Evolutionary conservation across 2,888 invertebrate genomes (phyloP), one percentile per base, ranked within the genome.

Genomic region (Lomographa bimaculata): DNA sequence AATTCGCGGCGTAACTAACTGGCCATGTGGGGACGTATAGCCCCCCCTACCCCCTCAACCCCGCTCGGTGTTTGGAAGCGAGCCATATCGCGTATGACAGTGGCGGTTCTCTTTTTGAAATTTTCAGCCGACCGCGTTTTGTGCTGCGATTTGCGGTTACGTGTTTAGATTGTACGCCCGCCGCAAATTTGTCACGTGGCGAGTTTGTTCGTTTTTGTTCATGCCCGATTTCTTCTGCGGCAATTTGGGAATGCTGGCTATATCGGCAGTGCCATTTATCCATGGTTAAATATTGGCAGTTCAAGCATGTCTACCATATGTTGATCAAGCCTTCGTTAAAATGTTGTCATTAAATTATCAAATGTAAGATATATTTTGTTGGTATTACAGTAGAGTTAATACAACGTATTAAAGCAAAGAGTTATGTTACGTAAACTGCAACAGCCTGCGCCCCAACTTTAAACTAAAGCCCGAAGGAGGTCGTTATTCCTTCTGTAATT

Each of bases 1-100:
- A 89, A 89, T 89, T 89, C 89, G 89, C 87, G 87, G 89, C 89
- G 89, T 89, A 90, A 89, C 89, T 89, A 89, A 90, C 89, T 87
- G 86, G 80, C 85, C 86, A 78, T 85, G 82, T 81, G 86, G 85
- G 85, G 84, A 71, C 75, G 62, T 50, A 44, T 30, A 16, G 43
- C 51, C 11, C 32, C 47, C 65, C 64, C 63, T 57, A 28, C 47
- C 40, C 3, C 19, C n/a, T 32, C 29, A 3, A 47, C 46, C 59
- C 65, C 57, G 50, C 54, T 60, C 60, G 50, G 43, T 56, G 44
- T 56, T 84, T 86, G 86, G 86, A 85, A 77, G 72, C 80, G 71
- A 74, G 87, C 87, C 86, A 86, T 85, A 86, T 84, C 85, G 74
- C 56, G 43, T 82, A 80, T 86, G 86, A 86, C 86, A 86, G 82